phyloP scores from a whole-genome alignment of 2,888 invertebrate species.

The Tromatobia lineatoria region DNA sequence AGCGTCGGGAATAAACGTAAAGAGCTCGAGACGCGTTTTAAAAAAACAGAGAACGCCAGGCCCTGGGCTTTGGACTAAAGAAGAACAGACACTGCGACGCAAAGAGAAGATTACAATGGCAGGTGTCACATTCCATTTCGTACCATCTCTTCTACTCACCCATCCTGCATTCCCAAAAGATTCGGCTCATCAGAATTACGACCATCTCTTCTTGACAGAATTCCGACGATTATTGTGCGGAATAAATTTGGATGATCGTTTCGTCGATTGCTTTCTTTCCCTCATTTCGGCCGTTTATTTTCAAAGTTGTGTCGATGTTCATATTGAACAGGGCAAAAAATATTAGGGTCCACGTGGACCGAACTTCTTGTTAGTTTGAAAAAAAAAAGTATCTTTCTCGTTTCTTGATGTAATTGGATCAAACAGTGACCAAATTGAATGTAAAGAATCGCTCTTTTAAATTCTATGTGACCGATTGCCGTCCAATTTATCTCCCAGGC shows the following conservation, averaged over 20 bases:
- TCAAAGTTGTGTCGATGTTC: not conserved
- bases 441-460: not conserved
- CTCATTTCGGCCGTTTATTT: not conserved
- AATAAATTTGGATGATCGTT: constrained; percentile 19
- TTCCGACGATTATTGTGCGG: constrained; percentile 5
- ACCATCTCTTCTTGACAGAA: not conserved
- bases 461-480: not conserved
- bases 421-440: not conserved
- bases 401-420: not conserved
- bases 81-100: not conserved
- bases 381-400: not conserved
- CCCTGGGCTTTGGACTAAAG: not conserved
- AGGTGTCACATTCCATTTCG: constrained; percentile 58
- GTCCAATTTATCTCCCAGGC: not conserved
- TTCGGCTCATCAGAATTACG: not conserved
- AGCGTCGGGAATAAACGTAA: not conserved
- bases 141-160: not conserved
- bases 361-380: not conserved
- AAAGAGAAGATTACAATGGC: constrained; percentile 25
- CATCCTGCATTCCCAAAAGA: constrained; percentile 11
- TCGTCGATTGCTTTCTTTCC: not conserved
- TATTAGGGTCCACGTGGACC: not conserved
- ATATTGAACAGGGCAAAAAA: not conserved
- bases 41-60: constrained; percentile 14
- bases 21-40: constrained; percentile 22